Evolutionary conservation across 2,797 vertebrate species (phyloP).

Genomic region (Brachymystax lenok): DNA sequence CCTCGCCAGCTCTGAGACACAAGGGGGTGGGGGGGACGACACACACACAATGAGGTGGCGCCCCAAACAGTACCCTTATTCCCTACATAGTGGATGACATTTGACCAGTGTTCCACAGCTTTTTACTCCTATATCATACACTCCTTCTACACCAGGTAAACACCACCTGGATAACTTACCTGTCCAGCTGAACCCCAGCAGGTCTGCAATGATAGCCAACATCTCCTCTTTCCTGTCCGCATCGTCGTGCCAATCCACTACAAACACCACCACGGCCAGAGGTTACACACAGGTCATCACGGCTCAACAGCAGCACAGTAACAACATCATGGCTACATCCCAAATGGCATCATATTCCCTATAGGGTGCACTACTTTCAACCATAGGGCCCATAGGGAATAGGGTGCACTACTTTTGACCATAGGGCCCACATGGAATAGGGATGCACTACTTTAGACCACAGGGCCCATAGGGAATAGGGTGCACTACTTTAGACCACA

Average conservation of each 20-base stretch:
- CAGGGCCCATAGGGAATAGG: not conserved
- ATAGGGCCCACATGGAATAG: not conserved
- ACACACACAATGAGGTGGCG: not conserved
- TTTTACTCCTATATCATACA: not conserved
- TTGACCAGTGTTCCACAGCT: too few species aligned
- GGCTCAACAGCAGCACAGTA: not conserved
- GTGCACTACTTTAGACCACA: not conserved
- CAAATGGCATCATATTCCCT: not conserved
- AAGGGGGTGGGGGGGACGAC: not conserved
- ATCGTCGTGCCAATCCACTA: constrained; percentile 89
- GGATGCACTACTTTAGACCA: not conserved
- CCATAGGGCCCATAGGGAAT: not conserved
- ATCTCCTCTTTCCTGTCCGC: constrained; percentile 91
- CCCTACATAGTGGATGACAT: too few species aligned
- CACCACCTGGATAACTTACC: constrained; percentile 72
- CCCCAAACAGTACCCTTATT: too few species aligned
- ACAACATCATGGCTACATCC: not conserved
- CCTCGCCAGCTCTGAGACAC: constrained; percentile 86
- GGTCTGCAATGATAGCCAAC: constrained; percentile 92
- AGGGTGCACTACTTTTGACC: not conserved
- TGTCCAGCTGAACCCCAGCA: constrained; percentile 99
- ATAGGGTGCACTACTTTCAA: not conserved
- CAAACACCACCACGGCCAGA: constrained; percentile 57
- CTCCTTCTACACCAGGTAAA: not conserved
- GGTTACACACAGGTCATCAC: constrained; percentile 30